These are phyloP conservation scores for Plusia festucae DNA, from an alignment of 2,888 invertebrate species.

Conservation along the genomic window DNA sequence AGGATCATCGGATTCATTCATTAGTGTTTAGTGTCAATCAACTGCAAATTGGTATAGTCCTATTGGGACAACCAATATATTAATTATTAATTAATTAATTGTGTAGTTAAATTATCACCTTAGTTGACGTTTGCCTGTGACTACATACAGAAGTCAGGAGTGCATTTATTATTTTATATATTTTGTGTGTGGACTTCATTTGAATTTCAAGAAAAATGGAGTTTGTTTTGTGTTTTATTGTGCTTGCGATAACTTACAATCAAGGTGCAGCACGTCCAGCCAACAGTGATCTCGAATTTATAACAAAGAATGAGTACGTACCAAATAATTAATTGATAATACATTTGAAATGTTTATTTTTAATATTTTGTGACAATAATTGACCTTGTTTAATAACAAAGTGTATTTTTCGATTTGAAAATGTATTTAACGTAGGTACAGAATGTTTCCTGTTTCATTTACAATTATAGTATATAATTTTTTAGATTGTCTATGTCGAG, in stretches of 20 bases:
- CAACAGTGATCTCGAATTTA: conserved; percentile 29
- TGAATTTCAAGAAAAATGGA: conserved; percentile 56
- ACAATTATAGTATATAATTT: conserved; percentile 11
- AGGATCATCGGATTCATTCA: conserved; percentile 44
- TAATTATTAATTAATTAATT: conserved; percentile 50
- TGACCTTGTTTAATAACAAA: too few species aligned
- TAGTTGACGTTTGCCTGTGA: conserved; percentile 47
- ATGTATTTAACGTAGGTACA: too few species aligned
- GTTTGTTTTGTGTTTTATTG: conserved; percentile 54
- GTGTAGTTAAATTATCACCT: conserved; percentile 46
- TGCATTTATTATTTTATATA: conserved; percentile 40
- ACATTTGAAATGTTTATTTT: neutral
- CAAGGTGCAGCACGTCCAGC: conserved; percentile 61
- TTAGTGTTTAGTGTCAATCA: conserved; percentile 59
- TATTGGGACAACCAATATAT: conserved; percentile 63
- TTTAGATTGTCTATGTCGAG: conserved; percentile 36
- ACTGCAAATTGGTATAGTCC: conserved; percentile 68
- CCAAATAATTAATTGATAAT: conserved; percentile 8
- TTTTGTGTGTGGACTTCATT: conserved; percentile 36
- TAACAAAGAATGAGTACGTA: conserved; percentile 48
- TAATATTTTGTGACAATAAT: too few species aligned
- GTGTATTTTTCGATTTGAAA: neutral
- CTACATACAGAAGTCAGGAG: conserved; percentile 54
- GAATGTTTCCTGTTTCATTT: too few species aligned
- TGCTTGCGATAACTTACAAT: conserved; percentile 59